A percentile compares a stretch with the other conserved stretches of the same genome.
phyloP scores from a whole-genome alignment of 2,113 vertebrate species.

The Pionites leucogaster region DNA sequence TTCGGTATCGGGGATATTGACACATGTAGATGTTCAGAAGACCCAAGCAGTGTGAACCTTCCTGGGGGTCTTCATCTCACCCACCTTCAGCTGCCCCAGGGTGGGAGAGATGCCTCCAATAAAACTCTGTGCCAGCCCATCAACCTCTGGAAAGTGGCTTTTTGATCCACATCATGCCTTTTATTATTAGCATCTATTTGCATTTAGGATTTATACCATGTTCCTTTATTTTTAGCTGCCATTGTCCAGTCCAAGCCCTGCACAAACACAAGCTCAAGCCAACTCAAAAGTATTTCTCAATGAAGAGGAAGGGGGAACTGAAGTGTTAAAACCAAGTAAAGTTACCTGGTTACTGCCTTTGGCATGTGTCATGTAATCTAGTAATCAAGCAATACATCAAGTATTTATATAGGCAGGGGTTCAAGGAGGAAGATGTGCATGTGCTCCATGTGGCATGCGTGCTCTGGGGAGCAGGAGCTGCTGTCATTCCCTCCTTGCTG shows the following conservation, averaged over 20 bases:
- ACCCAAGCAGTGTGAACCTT: not conserved
- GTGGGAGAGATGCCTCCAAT: rapidly evolving
- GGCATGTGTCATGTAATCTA: not conserved
- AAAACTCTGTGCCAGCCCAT: not conserved
- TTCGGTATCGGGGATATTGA: rapidly evolving
- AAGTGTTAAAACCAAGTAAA: not conserved
- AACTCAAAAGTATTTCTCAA: not conserved
- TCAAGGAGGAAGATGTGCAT: not conserved
- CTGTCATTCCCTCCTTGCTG: not conserved
- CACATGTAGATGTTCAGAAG: not conserved
- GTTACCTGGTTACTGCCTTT: not conserved
- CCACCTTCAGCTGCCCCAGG: not conserved
- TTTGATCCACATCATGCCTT: not conserved
- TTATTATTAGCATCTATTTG: not conserved
- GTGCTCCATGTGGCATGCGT: not conserved
- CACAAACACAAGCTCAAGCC: not conserved
- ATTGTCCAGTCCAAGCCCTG: not conserved
- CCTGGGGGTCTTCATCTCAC: not conserved
- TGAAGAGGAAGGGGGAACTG: not conserved
- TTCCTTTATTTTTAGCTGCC: not conserved
- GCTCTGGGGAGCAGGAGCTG: not conserved
- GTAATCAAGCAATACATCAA: not conserved
- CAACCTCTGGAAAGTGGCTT: not conserved
- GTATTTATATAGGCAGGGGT: not conserved
- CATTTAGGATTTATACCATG: not conserved